Evolutionary conservation across 2,797 vertebrate genomes (phyloP).

Genomic region (Mus spretus): DNA sequence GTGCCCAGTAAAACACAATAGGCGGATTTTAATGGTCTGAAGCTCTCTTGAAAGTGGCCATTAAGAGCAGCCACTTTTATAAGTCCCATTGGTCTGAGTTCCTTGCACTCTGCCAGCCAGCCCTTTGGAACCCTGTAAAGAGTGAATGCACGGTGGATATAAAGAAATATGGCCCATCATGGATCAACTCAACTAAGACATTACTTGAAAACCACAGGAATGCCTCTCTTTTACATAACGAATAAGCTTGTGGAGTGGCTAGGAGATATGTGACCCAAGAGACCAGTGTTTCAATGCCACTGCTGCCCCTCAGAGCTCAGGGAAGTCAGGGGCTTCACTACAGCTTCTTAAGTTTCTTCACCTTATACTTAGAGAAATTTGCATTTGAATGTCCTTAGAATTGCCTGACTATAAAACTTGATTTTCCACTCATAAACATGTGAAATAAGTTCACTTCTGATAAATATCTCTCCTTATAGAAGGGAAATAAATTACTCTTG

Average conservation of each 20-base stretch:
- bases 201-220: slow-evolving; percentile 39
- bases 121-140: slow-evolving; percentile 1
- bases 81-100: slow-evolving; percentile 32
- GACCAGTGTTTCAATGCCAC: not conserved
- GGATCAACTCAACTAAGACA: slow-evolving; percentile 55
- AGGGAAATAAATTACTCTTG: not conserved
- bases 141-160: not conserved
- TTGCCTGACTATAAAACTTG: slow-evolving; percentile 11
- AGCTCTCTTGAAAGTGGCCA: slow-evolving; percentile 38
- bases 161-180: not conserved
- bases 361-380: not conserved
- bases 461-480: not conserved
- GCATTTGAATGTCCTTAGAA: slow-evolving; percentile 19
- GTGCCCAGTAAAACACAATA: slow-evolving; percentile 52
- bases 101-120: not conserved
- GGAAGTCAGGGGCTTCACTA: not conserved
- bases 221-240: not conserved
- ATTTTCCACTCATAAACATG: slow-evolving; percentile 3
- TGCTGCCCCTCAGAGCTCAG: not conserved
- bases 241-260: not conserved
- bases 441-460: not conserved
- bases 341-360: slow-evolving; percentile 16
- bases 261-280: not conserved
- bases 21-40: slow-evolving; percentile 48
- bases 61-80: slow-evolving; percentile 46